Percentiles rank a stretch among this genome's conserved stretches.
phyloP scores from a whole-genome alignment of 2,888 invertebrate species.

The Venusia cambrica region DNA sequence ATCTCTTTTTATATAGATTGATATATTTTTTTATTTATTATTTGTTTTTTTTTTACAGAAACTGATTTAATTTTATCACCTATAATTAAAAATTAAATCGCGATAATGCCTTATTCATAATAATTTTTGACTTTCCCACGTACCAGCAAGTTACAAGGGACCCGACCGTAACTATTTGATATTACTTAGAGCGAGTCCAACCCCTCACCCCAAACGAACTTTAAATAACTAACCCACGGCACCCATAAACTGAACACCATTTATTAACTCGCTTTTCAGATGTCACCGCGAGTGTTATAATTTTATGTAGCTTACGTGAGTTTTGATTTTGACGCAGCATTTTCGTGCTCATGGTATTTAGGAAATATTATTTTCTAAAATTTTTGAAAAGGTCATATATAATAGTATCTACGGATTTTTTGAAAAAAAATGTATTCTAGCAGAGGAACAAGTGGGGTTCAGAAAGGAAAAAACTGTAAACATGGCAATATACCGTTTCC shows the following conservation, averaged over 20 bases:
- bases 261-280: slow-evolving; percentile 56
- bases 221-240: slow-evolving; percentile 53
- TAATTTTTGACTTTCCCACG: slow-evolving; percentile 9
- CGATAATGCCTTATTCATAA: neutral
- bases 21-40: neutral
- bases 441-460: no score
- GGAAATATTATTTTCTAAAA: no score
- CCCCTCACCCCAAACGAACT: slow-evolving; percentile 43
- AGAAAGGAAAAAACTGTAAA: no score
- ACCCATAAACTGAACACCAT: slow-evolving; percentile 55
- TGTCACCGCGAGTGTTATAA: slow-evolving; percentile 31
- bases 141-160: slow-evolving; percentile 15
- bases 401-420: no score
- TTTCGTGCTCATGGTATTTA: no score
- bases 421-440: no score
- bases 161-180: slow-evolving; percentile 25
- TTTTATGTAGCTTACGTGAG: slow-evolving; percentile 24
- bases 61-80: no score
- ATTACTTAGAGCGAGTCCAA: slow-evolving; percentile 29
- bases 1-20: no score
- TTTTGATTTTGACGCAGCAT: slow-evolving; percentile 24
- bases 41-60: neutral
- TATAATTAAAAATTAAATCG: no score
- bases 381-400: no score
- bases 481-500: no score